Conservation (phyloP, 2,888 invertebrate genomes). For the Drosophila infuscata region DNA sequence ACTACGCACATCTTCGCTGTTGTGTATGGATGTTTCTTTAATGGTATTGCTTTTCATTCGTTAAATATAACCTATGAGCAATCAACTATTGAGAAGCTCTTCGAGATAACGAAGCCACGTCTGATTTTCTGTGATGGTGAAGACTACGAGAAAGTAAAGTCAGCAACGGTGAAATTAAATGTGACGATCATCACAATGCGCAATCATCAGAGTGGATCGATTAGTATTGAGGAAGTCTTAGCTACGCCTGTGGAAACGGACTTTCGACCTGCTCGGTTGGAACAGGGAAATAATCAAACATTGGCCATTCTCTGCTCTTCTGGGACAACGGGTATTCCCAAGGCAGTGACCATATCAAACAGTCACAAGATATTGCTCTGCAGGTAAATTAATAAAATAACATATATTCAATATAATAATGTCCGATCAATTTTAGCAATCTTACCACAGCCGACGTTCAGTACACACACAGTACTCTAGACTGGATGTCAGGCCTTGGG, state of each 20-base stretch:
- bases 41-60: conserved; percentile 70
- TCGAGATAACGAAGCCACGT: conserved; percentile 63
- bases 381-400: conserved; percentile 19
- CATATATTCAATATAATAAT: neutral
- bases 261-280: conserved; percentile 61
- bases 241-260: conserved; percentile 29
- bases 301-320: conserved; percentile 81
- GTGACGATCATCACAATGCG: conserved; percentile 64
- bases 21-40: conserved; percentile 73
- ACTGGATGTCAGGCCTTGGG: accelerated
- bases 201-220: conserved; percentile 41
- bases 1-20: conserved; percentile 69
- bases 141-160: conserved; percentile 58
- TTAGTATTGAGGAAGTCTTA: conserved; percentile 47
- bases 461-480: conserved; percentile 3
- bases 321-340: conserved; percentile 81
- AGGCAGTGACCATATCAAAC: conserved; percentile 69
- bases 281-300: conserved; percentile 69
- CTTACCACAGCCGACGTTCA: conserved; percentile 30
- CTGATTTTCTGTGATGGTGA: conserved; percentile 71
- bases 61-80: conserved; percentile 57
- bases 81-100: conserved; percentile 53
- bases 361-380: conserved; percentile 40
- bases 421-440: neutral
- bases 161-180: conserved; percentile 31